A percentile compares a stretch with the other conserved stretches of the same genome.
These are phyloP conservation scores for Chelonoidis abingdonii DNA, from an alignment of 2,113 vertebrate species.

Conservation along the genomic window DNA sequence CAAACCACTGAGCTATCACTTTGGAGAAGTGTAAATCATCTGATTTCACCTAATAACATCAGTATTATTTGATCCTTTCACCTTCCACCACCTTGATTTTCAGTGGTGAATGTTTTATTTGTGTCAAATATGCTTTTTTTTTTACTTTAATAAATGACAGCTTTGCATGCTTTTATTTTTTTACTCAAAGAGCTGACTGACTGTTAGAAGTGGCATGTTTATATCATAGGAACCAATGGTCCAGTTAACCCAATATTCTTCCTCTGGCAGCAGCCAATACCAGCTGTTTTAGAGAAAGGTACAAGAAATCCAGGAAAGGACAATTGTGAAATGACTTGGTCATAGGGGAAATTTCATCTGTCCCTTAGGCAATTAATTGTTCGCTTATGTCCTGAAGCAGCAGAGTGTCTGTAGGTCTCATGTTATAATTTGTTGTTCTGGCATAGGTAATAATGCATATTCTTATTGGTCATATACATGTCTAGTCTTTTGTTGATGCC, in stretches of 20 bases:
- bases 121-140: accelerated
- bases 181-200: neutral
- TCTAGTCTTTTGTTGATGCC: neutral
- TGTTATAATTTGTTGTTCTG: neutral
- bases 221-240: neutral
- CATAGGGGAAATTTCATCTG: neutral
- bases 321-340: neutral
- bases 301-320: constrained; percentile 36
- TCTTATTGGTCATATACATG: neutral
- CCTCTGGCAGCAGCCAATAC: neutral
- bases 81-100: neutral
- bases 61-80: neutral
- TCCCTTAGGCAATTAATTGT: neutral
- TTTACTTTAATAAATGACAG: accelerated
- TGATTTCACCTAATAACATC: neutral
- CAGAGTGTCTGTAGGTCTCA: neutral
- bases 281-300: constrained; percentile 4
- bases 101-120: neutral
- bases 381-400: neutral
- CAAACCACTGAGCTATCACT: neutral
- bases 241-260: neutral
- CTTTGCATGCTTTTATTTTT: accelerated
- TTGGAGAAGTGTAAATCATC: neutral
- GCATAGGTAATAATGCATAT: constrained; percentile 4
- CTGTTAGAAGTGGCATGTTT: neutral